phyloP scores from a whole-genome alignment of 2,113 vertebrate genomes.

The Haemorhous mexicanus region DNA sequence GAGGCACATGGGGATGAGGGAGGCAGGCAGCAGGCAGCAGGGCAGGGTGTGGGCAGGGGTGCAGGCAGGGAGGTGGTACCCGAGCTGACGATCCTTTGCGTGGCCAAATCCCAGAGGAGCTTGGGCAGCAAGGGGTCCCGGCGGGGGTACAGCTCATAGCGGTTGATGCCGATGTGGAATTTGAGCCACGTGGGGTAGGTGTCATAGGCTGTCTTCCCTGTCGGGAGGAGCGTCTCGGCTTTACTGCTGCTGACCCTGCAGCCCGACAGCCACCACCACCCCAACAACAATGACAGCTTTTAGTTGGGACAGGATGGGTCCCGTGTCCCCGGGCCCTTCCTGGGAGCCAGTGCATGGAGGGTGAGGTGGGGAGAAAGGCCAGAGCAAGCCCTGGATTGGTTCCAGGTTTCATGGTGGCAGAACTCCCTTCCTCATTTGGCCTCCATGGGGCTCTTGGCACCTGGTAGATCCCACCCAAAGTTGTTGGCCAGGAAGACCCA shows the following conservation, averaged over 20 bases:
- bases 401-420: not conserved
- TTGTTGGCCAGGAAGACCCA: not conserved
- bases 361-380: not conserved
- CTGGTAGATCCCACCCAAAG: not conserved
- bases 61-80: constrained; percentile 30
- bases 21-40: not conserved
- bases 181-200: constrained; percentile 77
- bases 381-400: not conserved
- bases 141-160: constrained; percentile 77
- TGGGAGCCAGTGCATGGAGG: not conserved
- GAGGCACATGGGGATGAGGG: not conserved
- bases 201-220: constrained; percentile 63
- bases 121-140: constrained; percentile 63
- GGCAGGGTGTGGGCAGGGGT: not conserved
- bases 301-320: not conserved
- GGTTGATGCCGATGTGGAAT: constrained; percentile 80
- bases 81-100: constrained; percentile 66
- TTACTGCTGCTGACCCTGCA: constrained; percentile 74
- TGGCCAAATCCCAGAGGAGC: constrained; percentile 71
- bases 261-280: not conserved
- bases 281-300: constrained; percentile 20
- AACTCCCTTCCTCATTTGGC: not conserved
- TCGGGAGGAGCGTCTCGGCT: constrained; percentile 59
- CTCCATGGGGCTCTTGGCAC: not conserved
- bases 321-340: not conserved